These are phyloP conservation scores for Neotoma lepida DNA, from an alignment of 2,113 vertebrate genomes.

Conservation along the genomic window DNA sequence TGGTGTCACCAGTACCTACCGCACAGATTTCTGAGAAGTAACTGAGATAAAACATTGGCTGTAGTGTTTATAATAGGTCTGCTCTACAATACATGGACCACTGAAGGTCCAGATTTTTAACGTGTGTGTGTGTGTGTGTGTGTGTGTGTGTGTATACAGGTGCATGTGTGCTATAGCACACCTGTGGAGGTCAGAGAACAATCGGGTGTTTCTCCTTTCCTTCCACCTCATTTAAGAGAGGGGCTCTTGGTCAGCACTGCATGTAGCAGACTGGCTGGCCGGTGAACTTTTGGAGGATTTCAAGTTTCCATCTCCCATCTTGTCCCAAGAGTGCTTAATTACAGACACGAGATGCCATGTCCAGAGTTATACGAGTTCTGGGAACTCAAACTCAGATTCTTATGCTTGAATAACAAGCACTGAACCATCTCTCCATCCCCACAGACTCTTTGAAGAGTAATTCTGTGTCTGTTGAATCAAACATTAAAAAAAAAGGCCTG, in stretches of 20 bases:
- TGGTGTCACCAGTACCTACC: not conserved
- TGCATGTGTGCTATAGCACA: not conserved
- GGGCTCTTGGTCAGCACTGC: not conserved
- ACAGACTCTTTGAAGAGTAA: not conserved
- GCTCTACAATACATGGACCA: not conserved
- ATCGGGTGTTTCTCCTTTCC: not conserved
- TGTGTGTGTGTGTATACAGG: not conserved
- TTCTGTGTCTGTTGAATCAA: conserved; percentile 27
- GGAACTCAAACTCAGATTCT: not conserved
- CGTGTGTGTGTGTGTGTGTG: not conserved
- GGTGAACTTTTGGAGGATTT: not conserved
- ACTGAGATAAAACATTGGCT: conserved; percentile 28
- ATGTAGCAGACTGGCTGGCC: not conserved
- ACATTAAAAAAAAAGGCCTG: not conserved
- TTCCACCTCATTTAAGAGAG: not conserved
- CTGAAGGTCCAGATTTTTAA: not conserved
- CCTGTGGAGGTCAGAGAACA: not conserved
- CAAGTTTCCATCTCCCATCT: not conserved
- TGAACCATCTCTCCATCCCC: not conserved
- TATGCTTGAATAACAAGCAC: not conserved
- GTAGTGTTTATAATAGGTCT: not conserved
- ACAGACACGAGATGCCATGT: not conserved
- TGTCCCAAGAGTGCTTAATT: not conserved
- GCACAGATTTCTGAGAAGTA: not conserved
- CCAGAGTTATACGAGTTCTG: too few relatives aligned